phyloP scores from a whole-genome alignment of 2,113 vertebrate species.

The Sphyrna mokarran region DNA sequence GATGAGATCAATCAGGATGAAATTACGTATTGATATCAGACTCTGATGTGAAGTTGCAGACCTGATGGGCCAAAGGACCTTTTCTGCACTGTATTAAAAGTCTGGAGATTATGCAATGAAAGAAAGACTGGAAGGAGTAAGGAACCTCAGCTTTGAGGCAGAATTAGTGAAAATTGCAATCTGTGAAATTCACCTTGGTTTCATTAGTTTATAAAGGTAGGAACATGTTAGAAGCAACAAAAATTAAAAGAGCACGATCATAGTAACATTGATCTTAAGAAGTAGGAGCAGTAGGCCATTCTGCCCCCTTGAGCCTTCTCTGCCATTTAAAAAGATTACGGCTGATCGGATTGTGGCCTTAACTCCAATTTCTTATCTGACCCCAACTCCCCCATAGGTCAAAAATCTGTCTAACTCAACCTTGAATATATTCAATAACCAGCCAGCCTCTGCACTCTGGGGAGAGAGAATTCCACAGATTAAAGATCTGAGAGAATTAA shows the following conservation, averaged over 20 bases:
- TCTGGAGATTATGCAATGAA: not conserved
- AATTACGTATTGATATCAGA: not conserved
- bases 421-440: too few species aligned
- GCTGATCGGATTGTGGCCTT: too few species aligned
- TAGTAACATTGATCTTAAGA: not conserved
- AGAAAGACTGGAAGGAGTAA: not conserved
- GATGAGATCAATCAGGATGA: not conserved
- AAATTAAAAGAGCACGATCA: not conserved
- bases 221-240: not conserved
- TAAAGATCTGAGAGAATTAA: too few species aligned
- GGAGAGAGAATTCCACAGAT: too few species aligned
- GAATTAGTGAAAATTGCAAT: not conserved
- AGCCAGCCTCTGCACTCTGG: too few species aligned
- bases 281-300: not conserved
- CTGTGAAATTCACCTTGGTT: not conserved
- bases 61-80: too few species aligned
- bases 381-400: too few species aligned
- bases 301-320: too few species aligned
- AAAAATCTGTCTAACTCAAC: too few species aligned
- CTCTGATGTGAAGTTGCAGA: not conserved
- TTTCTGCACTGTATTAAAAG: not conserved
- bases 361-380: too few species aligned
- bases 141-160: not conserved
- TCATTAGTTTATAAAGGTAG: not conserved
- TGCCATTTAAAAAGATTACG: too few species aligned